A percentile compares a stretch with the other conserved stretches of the same genome.
These are phyloP conservation scores for Mongoloraphidia duomilia DNA, from an alignment of 2,888 invertebrate genomes.

Conservation along the genomic window DNA sequence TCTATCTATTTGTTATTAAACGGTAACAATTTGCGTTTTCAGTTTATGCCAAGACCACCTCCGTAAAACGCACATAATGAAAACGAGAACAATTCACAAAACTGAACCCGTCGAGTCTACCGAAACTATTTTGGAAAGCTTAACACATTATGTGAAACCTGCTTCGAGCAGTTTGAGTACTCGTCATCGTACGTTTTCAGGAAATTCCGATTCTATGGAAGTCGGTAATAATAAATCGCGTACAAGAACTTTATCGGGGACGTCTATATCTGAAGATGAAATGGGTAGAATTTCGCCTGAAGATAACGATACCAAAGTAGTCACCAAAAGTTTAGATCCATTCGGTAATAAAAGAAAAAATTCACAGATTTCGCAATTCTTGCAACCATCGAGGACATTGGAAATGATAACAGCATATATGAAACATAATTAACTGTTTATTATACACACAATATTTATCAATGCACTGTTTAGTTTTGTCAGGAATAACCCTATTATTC, in stretches of 20 bases:
- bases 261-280: conserved; percentile 22
- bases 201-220: conserved; percentile 1
- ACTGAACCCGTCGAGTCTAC: conserved; percentile 48
- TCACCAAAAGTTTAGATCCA: conserved; percentile 36
- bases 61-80: conserved; percentile 44
- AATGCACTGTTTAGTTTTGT: too few species aligned
- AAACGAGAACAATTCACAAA: conserved; percentile 45
- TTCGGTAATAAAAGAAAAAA: conserved; percentile 34
- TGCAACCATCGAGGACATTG: too few species aligned
- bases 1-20: not conserved
- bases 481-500: too few species aligned
- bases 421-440: too few species aligned
- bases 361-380: too few species aligned
- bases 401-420: too few species aligned
- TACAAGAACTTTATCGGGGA: conserved; percentile 17
- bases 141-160: conserved; percentile 46
- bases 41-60: conserved; percentile 59
- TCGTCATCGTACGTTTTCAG: conserved; percentile 1
- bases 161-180: conserved; percentile 13
- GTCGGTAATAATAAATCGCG: not conserved
- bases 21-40: conserved; percentile 10
- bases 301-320: conserved; percentile 33
- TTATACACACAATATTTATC: too few species aligned
- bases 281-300: conserved; percentile 23
- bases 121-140: conserved; percentile 46